phyloP scores from a whole-genome alignment of 2,888 invertebrate genomes.

The Anthrax anthrax region DNA sequence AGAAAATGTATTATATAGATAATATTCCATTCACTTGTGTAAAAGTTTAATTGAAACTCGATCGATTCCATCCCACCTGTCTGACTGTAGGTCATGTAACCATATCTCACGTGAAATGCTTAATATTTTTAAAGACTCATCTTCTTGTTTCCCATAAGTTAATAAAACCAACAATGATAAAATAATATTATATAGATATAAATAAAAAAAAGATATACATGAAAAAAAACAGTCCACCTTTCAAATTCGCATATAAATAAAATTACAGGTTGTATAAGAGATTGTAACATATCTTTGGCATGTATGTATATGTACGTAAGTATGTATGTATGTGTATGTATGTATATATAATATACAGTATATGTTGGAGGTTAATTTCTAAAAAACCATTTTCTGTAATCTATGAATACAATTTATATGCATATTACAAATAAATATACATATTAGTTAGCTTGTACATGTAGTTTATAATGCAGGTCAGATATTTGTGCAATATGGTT shows the following conservation, averaged over 20 bases:
- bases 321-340: too few species aligned
- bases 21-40: background rate
- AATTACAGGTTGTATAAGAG: conserved; percentile 3
- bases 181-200: too few species aligned
- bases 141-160: conserved; percentile 3
- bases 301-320: too few species aligned
- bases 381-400: conserved; percentile 7
- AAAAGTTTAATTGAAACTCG: background rate
- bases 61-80: conserved; percentile 4
- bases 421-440: background rate
- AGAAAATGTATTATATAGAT: too few species aligned
- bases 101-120: conserved; percentile 5
- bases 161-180: background rate
- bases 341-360: too few species aligned
- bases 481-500: conserved; percentile 1
- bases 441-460: too few species aligned
- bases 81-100: conserved; percentile 6
- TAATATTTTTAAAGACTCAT: too few species aligned
- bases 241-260: conserved; percentile 3
- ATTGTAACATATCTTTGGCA: background rate
- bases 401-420: conserved; percentile 8
- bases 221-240: conserved; percentile 1
- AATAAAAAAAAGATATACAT: too few species aligned
- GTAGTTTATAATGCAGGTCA: conserved; percentile 5
- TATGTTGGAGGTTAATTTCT: conserved; percentile 6